Evolutionary conservation across 2,797 vertebrate species (phyloP), one percentile per base, ranked within the genome.

Genomic region (Pygocentrus nattereri): DNA sequence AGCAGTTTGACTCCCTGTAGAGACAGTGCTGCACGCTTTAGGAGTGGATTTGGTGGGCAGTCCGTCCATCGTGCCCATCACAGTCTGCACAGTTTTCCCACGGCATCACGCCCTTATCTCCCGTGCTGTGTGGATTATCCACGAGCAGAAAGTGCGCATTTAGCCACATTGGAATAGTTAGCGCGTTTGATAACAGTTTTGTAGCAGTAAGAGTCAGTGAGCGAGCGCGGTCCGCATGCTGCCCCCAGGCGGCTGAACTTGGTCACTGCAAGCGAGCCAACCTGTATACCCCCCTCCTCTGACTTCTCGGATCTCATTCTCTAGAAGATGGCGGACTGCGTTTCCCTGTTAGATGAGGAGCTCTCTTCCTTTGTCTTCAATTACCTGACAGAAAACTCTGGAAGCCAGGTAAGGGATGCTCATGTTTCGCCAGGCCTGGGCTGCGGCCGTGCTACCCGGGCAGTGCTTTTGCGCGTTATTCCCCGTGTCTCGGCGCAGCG

Each of bases 301-400:
- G 91, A 83, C 87, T 92, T 85, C 89, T 21, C 91, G 78, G 91
- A 85, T 89, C 91, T 94, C 96, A 96, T 95, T 95, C 94, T 95
- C 94, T 96, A 96, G 97, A 99, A 98, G 96, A 99, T 99, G 97
- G 97, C 96, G 96, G 97, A 98, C 95, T 97, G 97, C 95, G 94
- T 95, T 95, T 94, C 96, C 95, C 95, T 99, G 92, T 96, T 98
- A 92, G 97, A 99, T 90, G 97, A 98, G 88, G 97, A 98, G 94
- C 97, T 99, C 92, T 97, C 97, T 93, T 98, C 97, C 86, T 98
- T 98, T 93, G 97, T 98, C 93, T 98, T 98, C 94, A 97, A 93
- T 95, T 98, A 98, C 95, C 94, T 98, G 93, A 95, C 97, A 89
- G 97, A 97, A 94, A 94, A 90, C 90, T 92, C 94, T 88, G 91